phyloP scores from a whole-genome alignment of 2,888 invertebrate species.

The Dendrolimus houi region DNA sequence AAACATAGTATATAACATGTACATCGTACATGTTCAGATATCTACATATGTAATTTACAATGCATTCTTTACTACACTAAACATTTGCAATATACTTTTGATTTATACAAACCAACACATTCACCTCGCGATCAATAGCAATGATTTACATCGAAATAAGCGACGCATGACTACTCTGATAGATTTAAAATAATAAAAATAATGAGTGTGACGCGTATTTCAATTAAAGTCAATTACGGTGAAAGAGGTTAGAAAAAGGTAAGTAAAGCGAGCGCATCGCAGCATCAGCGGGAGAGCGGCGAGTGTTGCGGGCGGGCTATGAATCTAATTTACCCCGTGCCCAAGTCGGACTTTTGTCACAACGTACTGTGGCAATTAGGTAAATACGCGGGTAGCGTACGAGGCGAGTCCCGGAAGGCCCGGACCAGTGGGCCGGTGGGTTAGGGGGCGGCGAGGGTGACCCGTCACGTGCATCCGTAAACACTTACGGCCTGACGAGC shows the following conservation, averaged over 20 bases:
- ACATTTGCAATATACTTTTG: too few species aligned
- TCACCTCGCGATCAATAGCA: neutral
- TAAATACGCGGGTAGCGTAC: constrained; percentile 49
- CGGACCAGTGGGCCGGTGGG: constrained; percentile 4
- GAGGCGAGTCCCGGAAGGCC: constrained; percentile 10
- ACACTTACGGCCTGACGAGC: constrained; percentile 53
- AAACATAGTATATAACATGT: too few species aligned
- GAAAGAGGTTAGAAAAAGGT: constrained; percentile 40
- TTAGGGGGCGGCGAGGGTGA: constrained; percentile 12
- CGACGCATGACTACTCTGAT: too few species aligned
- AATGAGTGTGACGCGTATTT: constrained; percentile 47
- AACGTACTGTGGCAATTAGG: constrained; percentile 62
- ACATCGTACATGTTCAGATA: too few species aligned
- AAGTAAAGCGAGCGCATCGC: constrained; percentile 40
- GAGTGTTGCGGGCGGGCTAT: constrained; percentile 24
- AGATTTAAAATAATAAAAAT: constrained; percentile 15
- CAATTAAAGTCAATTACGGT: constrained; percentile 54
- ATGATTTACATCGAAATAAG: neutral
- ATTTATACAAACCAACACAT: neutral
- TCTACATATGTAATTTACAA: too few species aligned
- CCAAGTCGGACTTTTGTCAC: constrained; percentile 61
- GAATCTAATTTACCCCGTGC: constrained; percentile 62
- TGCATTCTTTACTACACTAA: too few species aligned
- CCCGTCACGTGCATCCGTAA: constrained; percentile 55
- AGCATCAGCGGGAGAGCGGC: constrained; percentile 8